Percentiles rank a stretch among this genome's conserved stretches.
These are phyloP conservation scores for Ylistrum balloti DNA, from an alignment of 1,140 invertebrate genomes.

Conservation along the genomic window DNA sequence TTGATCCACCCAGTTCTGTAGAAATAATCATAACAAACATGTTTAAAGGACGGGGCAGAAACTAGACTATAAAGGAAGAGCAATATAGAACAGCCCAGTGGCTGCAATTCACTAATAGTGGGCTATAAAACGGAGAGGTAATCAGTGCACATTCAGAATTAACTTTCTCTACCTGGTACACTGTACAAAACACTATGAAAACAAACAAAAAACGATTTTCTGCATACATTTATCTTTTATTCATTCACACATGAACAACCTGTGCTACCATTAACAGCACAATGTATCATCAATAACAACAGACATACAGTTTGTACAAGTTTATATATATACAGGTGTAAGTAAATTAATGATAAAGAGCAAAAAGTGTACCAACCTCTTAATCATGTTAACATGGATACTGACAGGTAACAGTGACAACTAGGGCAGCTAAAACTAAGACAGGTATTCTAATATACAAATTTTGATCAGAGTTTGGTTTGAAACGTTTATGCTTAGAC, in stretches of 20 bases:
- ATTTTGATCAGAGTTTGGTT: not conserved
- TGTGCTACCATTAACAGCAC: conserved; percentile 24
- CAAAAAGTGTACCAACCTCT: not conserved
- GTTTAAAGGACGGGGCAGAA: too few relatives aligned
- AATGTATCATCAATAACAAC: not conserved
- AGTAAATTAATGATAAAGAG: not conserved
- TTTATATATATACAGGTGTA: not conserved
- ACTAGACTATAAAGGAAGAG: too few relatives aligned
- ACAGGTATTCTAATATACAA: not conserved
- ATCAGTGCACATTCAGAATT: too few relatives aligned
- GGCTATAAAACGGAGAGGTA: too few relatives aligned
- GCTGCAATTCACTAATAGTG: too few relatives aligned
- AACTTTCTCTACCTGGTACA: too few relatives aligned
- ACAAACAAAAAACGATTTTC: not conserved
- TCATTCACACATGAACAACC: not conserved
- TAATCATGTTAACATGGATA: not conserved
- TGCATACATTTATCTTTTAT: conserved; percentile 16
- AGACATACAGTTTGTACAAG: not conserved
- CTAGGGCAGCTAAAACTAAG: not conserved
- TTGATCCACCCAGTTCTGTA: too few relatives aligned
- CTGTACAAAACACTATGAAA: not conserved
- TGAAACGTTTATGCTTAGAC: too few relatives aligned
- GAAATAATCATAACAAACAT: too few relatives aligned
- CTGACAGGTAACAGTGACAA: not conserved
- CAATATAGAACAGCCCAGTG: too few relatives aligned